These are phyloP conservation scores for Erannis defoliaria DNA, from an alignment of 2,888 invertebrate genomes.

Conservation along the genomic window DNA sequence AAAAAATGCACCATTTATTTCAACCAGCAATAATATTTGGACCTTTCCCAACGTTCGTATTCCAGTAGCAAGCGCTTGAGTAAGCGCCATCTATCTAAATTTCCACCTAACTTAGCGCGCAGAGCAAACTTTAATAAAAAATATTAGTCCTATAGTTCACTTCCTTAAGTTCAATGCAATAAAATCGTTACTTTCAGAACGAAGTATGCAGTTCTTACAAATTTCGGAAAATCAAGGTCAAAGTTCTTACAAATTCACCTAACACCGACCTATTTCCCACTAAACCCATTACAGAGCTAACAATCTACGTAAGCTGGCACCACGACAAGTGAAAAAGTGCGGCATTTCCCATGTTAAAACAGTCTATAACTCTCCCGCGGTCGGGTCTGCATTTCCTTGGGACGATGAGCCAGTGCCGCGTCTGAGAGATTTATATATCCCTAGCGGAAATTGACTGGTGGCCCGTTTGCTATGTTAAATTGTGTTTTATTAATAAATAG, in stretches of 20 bases:
- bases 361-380: slow-evolving; percentile 71
- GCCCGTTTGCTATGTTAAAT: slow-evolving; percentile 40
- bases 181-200: no score
- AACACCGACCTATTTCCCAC: slow-evolving; percentile 20
- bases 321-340: slow-evolving; percentile 72
- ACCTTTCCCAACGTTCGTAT: no score
- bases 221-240: background rate
- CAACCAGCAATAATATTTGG: no score
- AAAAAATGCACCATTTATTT: no score
- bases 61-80: no score
- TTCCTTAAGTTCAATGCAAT: no score
- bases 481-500: slow-evolving; percentile 42
- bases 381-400: slow-evolving; percentile 76
- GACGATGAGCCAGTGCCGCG: slow-evolving; percentile 67
- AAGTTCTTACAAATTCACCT: slow-evolving; percentile 2
- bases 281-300: slow-evolving; percentile 39
- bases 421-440: slow-evolving; percentile 76
- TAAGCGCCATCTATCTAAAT: no score
- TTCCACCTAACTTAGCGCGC: no score
- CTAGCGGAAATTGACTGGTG: slow-evolving; percentile 78
- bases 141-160: no score
- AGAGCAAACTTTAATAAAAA: no score
- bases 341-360: slow-evolving; percentile 79
- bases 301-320: slow-evolving; percentile 42
- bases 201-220: no score